These are phyloP conservation scores for Metacarcinus magister DNA, from an alignment of 2,888 invertebrate genomes.

Conservation along the genomic window DNA sequence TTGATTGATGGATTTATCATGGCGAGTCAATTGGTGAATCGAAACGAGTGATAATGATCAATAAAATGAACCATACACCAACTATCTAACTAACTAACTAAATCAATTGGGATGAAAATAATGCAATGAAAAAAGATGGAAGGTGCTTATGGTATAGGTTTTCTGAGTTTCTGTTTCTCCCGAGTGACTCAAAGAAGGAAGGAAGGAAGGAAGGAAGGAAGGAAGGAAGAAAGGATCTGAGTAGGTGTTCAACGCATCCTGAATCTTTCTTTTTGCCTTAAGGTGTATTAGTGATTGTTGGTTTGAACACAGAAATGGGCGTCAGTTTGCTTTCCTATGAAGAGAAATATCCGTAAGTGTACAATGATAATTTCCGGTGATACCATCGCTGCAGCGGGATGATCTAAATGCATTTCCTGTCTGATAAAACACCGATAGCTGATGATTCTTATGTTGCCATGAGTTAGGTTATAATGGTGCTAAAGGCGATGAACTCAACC, in stretches of 20 bases:
- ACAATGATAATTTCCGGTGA: background rate
- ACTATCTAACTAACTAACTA: background rate
- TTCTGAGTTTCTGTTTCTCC: background rate
- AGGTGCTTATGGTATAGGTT: background rate
- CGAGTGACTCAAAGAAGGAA: background rate
- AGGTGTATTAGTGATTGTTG: background rate
- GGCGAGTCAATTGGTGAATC: background rate
- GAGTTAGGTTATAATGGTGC: background rate
- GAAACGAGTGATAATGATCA: background rate
- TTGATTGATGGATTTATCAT: background rate
- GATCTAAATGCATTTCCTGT: background rate
- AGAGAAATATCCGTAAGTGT: background rate
- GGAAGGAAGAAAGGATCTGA: background rate
- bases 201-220: background rate
- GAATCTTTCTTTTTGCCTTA: background rate
- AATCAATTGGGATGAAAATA: background rate
- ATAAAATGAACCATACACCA: background rate
- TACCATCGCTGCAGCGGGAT: background rate
- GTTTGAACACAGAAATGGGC: background rate
- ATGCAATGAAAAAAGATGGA: background rate
- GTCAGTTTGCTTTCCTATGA: background rate
- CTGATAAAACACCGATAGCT: background rate
- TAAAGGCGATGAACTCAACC: background rate
- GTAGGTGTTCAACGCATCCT: background rate
- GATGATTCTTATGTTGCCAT: background rate